Conservation (phyloP, 1,140 invertebrate genomes). For the Bombus waltoni region DNA sequence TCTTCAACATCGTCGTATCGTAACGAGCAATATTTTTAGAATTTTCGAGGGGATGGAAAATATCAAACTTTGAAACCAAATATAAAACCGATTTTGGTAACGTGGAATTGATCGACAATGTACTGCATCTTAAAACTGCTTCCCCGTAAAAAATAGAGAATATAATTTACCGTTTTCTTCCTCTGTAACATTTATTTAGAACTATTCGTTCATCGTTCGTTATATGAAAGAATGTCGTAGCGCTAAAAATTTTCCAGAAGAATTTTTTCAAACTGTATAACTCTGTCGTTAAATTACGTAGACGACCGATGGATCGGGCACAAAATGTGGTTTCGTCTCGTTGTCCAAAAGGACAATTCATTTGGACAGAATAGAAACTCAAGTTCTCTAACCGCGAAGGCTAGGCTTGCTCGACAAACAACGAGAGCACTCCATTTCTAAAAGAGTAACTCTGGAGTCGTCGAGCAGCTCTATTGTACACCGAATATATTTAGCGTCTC, state of each 20-base stretch:
- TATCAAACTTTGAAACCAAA: too few relatives aligned
- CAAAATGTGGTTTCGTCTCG: neutral
- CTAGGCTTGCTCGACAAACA: neutral
- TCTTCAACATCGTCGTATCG: too few relatives aligned
- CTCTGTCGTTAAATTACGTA: neutral
- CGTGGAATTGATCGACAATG: too few relatives aligned
- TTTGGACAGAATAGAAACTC: slow-evolving; percentile 5
- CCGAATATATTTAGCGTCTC: slow-evolving; percentile 16
- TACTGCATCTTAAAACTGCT: too few relatives aligned
- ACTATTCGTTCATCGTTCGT: too few relatives aligned
- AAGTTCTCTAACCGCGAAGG: neutral
- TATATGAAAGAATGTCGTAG: too few relatives aligned
- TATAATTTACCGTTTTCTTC: too few relatives aligned
- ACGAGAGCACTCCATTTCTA: neutral
- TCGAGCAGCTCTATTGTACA: neutral
- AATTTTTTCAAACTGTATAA: neutral
- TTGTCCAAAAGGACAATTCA: slow-evolving; percentile 26
- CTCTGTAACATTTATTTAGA: too few relatives aligned
- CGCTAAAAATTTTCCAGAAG: neutral
- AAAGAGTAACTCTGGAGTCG: neutral
- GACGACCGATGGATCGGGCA: neutral
- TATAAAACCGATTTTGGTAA: too few relatives aligned
- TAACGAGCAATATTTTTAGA: too few relatives aligned
- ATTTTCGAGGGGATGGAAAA: too few relatives aligned
- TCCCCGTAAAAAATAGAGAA: too few relatives aligned